These are phyloP conservation scores for Hyles lineata DNA, from an alignment of 2,888 invertebrate species.

Conservation along the genomic window DNA sequence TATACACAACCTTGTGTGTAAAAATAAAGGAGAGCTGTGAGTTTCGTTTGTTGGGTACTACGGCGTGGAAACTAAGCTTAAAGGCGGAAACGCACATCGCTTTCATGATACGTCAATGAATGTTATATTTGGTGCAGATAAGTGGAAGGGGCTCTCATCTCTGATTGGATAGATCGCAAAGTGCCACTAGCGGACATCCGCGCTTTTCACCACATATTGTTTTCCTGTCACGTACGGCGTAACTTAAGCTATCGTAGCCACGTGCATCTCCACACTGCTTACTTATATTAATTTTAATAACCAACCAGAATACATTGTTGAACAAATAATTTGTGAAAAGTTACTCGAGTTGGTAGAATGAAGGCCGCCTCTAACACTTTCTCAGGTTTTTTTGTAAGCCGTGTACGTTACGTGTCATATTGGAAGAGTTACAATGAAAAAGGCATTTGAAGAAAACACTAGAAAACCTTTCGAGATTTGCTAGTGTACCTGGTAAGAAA, in stretches of 20 bases:
- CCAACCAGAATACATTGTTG: neutral
- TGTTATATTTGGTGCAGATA: constrained; percentile 15
- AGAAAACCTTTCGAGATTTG: too few relatives aligned
- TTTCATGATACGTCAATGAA: constrained; percentile 40
- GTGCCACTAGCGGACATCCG: constrained; percentile 16
- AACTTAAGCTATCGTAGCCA: neutral
- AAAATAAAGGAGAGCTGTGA: constrained; percentile 54
- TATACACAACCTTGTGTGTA: constrained; percentile 57
- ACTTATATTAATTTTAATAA: neutral
- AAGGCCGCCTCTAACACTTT: too few relatives aligned
- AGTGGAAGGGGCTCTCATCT: neutral
- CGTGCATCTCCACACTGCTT: neutral
- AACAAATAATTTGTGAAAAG: too few relatives aligned
- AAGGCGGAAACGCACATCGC: constrained; percentile 44
- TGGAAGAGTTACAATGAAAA: too few relatives aligned
- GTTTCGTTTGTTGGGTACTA: constrained; percentile 52
- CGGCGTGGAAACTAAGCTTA: constrained; percentile 42
- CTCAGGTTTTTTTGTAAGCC: too few relatives aligned
- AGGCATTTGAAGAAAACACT: too few relatives aligned
- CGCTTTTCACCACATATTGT: neutral
- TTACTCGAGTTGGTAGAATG: too few relatives aligned
- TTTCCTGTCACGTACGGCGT: neutral
- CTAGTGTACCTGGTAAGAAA: too few relatives aligned
- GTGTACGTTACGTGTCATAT: too few relatives aligned
- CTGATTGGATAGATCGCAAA: too few relatives aligned